These are phyloP conservation scores for Sebastes cheni DNA, from an alignment of 2,797 vertebrate genomes.

Conservation along the genomic window DNA sequence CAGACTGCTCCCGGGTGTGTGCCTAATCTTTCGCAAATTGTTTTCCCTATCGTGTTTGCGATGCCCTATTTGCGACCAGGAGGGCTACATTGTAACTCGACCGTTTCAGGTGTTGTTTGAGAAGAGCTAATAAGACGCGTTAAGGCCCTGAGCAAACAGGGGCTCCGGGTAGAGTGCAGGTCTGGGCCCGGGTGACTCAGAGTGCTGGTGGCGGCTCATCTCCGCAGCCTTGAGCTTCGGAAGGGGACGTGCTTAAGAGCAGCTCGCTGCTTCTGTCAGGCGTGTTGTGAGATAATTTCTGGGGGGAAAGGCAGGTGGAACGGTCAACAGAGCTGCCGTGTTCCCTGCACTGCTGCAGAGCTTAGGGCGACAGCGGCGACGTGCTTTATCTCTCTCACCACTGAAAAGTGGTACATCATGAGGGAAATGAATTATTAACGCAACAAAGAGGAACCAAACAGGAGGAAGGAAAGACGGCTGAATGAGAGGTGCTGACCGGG, in stretches of 20 bases:
- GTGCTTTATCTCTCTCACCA: slow-evolving; percentile 75
- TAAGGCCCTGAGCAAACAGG: slow-evolving; percentile 79
- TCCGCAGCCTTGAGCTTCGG: slow-evolving; percentile 53
- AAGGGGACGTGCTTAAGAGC: slow-evolving; percentile 66
- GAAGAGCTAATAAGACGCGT: slow-evolving; percentile 80
- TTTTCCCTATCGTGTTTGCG: slow-evolving; percentile 78
- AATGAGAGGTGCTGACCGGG: slow-evolving; percentile 10
- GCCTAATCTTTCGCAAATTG: slow-evolving; percentile 85
- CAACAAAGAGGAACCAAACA: slow-evolving; percentile 54
- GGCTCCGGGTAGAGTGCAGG: slow-evolving; percentile 56
- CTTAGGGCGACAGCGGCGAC: slow-evolving; percentile 47
- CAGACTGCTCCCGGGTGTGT: slow-evolving; percentile 80
- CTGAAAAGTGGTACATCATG: slow-evolving; percentile 60
- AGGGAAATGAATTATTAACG: slow-evolving; percentile 79
- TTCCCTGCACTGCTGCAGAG: slow-evolving; percentile 43
- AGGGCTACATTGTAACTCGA: slow-evolving; percentile 69
- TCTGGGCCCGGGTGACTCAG: slow-evolving; percentile 56
- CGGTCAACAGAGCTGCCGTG: slow-evolving; percentile 65
- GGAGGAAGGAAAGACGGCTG: slow-evolving; percentile 36
- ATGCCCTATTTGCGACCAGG: slow-evolving; percentile 70
- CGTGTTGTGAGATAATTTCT: slow-evolving; percentile 70
- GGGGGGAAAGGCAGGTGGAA: slow-evolving; percentile 62
- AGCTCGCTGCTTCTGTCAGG: slow-evolving; percentile 60
- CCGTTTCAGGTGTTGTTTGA: slow-evolving; percentile 82
- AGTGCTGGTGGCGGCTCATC: slow-evolving; percentile 36